Evolutionary conservation across 2,888 invertebrate genomes (phyloP).

Genomic region (Callyntrura guangdongensis): DNA sequence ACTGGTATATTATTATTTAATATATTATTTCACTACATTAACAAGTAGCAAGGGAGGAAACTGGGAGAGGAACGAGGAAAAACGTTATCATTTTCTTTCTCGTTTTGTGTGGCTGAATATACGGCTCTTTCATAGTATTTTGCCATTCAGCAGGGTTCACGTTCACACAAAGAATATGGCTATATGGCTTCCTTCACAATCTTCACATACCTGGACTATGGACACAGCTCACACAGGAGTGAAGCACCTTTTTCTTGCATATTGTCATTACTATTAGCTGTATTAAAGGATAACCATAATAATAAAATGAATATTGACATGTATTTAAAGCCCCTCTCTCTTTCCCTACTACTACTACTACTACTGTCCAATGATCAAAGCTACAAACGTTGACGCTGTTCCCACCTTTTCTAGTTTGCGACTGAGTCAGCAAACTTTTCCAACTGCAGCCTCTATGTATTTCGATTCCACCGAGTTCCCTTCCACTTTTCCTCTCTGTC

Average conservation of each 20-base stretch:
- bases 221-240: not conserved
- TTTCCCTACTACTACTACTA: not conserved
- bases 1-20: not conserved
- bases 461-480: not conserved
- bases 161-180: not conserved
- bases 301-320: too few species aligned
- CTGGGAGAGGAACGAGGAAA: not conserved
- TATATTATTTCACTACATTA: not conserved
- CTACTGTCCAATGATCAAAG: slow-evolving; percentile 37
- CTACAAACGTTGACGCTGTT: not conserved
- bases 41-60: not conserved
- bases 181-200: too few species aligned
- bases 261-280: too few species aligned
- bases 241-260: not conserved
- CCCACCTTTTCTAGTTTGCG: not conserved
- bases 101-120: slow-evolving; percentile 26
- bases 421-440: slow-evolving; percentile 29
- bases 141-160: not conserved
- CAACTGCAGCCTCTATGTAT: not conserved
- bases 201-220: not conserved
- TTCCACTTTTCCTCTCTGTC: not conserved
- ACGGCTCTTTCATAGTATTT: not conserved
- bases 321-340: too few species aligned
- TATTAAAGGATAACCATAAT: too few species aligned
- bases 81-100: slow-evolving; percentile 28